phyloP scores from a whole-genome alignment of 2,797 vertebrate species.

The Caiman crocodilus region DNA sequence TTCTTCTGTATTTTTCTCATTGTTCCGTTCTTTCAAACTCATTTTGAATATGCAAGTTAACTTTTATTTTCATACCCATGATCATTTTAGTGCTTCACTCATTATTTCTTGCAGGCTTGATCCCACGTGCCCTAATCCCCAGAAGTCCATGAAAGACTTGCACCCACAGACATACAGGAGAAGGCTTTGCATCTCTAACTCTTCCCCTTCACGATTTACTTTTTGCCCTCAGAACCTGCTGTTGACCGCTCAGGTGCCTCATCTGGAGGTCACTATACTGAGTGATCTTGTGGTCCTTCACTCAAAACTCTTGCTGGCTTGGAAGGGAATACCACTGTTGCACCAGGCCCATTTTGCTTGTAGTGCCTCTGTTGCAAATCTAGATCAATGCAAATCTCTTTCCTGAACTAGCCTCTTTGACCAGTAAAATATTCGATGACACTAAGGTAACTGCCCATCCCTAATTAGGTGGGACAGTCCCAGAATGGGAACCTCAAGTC shows the following conservation, averaged over 20 bases:
- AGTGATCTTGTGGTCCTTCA: not conserved
- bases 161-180: fast-evolving
- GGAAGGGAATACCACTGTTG: not conserved
- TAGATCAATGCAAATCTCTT: not conserved
- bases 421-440: not conserved
- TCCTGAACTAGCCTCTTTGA: fast-evolving
- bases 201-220: not conserved
- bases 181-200: not conserved
- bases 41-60: not conserved
- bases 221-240: not conserved
- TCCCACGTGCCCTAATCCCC: not conserved
- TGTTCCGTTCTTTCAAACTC: not conserved
- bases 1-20: not conserved
- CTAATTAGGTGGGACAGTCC: no score
- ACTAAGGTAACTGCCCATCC: no score
- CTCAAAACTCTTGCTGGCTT: not conserved
- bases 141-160: not conserved
- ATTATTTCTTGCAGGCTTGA: not conserved
- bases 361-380: not conserved
- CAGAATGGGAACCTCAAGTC: no score
- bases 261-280: fast-evolving
- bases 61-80: not conserved
- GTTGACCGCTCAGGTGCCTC: not conserved
- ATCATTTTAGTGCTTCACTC: not conserved
- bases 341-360: not conserved